Evolutionary conservation across 1,140 invertebrate species (phyloP), one percentile per base, ranked within the genome.

Genomic region (Phthorimaea operculella): DNA sequence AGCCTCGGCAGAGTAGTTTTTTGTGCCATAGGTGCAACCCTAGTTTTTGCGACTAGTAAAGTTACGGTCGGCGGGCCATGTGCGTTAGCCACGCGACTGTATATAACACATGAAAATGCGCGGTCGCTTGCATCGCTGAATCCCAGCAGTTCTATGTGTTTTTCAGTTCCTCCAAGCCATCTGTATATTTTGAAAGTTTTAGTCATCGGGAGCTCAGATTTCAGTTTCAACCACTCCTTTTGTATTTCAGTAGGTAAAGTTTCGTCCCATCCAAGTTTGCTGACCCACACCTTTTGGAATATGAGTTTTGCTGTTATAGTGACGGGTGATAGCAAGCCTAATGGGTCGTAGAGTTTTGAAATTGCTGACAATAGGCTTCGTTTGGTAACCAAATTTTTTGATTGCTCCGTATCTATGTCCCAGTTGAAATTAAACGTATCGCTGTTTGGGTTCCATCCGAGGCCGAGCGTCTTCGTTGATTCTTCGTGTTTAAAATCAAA

Each of bases 1-100:
- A 88, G 57, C 57, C 79, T 49, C 0, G 87, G 86, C 10, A 89
- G 70, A 3, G 79, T 72, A 11, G 52, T 55, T 66, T 86, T 86
- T 57, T 62, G 57, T 15, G 33, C 11, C 1, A 86, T 50, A 33
- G 86, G 86, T 42, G 85, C 74, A 6, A 87, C 83, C 54, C 76
- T 63, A 44, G 72, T 64, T 62, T 87, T 86, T 7, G 71, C 60
- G 39, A 57, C 61, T 11, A 86, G 45, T 51, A 85, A 54, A 9
- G 42, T 56, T 21, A 60, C 18, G 18, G 28, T 51, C 1, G 51
- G 45, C 8, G 59, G 42, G 12, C 62, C 62, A 17, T 58, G 14
- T 42, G 58, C 42, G 54, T 76, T 62, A 10, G 62, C 66, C 39
- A 56, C 52, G 11, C 58, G 48, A 12, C 64, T 52, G 59, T 78